A percentile compares a stretch with the other conserved stretches of the same genome.
phyloP scores from a whole-genome alignment of 1,140 invertebrate species.

The Mizuhopecten yessoensis region DNA sequence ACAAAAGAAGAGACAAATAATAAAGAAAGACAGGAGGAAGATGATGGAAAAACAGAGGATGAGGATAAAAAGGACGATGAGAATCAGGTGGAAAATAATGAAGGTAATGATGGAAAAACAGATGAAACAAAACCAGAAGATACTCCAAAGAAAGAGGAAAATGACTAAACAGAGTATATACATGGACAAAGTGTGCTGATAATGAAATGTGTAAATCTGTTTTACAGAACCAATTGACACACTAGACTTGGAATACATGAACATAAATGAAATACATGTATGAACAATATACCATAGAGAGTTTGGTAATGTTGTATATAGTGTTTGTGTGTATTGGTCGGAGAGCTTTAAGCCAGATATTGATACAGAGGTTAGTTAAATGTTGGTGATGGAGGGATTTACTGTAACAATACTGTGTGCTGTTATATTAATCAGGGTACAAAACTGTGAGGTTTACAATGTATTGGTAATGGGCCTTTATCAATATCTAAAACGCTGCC shows the following conservation, averaged over 20 bases:
- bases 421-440: conserved; percentile 26
- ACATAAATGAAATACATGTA: background rate
- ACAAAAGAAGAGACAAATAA: conserved; percentile 15
- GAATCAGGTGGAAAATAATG: conserved; percentile 34
- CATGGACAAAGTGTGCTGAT: too few species aligned
- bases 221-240: background rate
- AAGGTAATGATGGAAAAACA: background rate
- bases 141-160: background rate
- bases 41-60: background rate
- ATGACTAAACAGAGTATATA: too few species aligned
- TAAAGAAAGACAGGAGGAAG: background rate
- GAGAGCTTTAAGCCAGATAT: background rate
- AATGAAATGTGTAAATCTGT: too few species aligned
- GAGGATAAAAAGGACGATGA: background rate
- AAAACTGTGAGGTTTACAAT: background rate
- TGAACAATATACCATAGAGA: too few species aligned
- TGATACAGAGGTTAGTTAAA: background rate
- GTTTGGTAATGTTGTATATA: background rate
- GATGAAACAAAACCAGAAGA: background rate
- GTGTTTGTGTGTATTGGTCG: background rate
- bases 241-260: background rate
- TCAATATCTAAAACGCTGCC: conserved; percentile 9
- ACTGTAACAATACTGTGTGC: background rate
- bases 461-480: background rate
- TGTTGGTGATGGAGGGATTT: background rate